These are phyloP conservation scores for Macquaria ambigua DNA, from an alignment of 2,113 vertebrate species.

Conservation along the genomic window DNA sequence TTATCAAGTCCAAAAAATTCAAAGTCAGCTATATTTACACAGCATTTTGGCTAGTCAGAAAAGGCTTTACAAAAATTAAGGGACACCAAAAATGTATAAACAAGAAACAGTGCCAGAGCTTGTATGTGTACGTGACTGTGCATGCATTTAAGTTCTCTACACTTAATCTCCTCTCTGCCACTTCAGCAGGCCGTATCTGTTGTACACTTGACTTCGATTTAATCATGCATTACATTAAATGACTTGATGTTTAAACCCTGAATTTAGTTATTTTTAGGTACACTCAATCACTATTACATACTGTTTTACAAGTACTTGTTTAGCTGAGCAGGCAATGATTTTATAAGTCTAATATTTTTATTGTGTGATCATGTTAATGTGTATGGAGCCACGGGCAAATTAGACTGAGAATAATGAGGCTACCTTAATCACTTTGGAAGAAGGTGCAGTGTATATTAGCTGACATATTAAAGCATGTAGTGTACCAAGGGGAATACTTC, in stretches of 20 bases:
- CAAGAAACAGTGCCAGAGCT: slow-evolving; percentile 18
- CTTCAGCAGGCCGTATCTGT: slow-evolving; percentile 40
- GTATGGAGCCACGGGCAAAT: neutral
- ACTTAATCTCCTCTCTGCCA: slow-evolving; percentile 48
- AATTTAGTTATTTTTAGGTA: neutral
- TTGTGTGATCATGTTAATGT: slow-evolving; percentile 1
- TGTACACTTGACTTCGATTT: slow-evolving; percentile 25
- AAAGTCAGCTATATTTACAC: slow-evolving; percentile 37
- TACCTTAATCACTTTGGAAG: neutral
- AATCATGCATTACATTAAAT: slow-evolving; percentile 33
- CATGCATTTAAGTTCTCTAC: slow-evolving; percentile 27
- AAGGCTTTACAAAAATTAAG: slow-evolving; percentile 17
- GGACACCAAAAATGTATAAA: neutral
- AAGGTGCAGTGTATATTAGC: neutral
- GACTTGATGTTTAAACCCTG: neutral
- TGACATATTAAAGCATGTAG: slow-evolving; percentile 10
- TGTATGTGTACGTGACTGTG: slow-evolving; percentile 14
- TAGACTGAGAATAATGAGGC: neutral
- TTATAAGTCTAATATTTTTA: slow-evolving; percentile 14
- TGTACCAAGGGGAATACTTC: neutral
- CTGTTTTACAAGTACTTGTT: slow-evolving; percentile 11
- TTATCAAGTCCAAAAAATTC: slow-evolving; percentile 10
- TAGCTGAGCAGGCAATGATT: slow-evolving; percentile 6
- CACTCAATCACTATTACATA: slow-evolving; percentile 15
- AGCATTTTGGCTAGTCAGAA: slow-evolving; percentile 8